Base-by-base conservation (phyloP, 2,113 vertebrate genomes). In the Micromys minutus region DNA sequence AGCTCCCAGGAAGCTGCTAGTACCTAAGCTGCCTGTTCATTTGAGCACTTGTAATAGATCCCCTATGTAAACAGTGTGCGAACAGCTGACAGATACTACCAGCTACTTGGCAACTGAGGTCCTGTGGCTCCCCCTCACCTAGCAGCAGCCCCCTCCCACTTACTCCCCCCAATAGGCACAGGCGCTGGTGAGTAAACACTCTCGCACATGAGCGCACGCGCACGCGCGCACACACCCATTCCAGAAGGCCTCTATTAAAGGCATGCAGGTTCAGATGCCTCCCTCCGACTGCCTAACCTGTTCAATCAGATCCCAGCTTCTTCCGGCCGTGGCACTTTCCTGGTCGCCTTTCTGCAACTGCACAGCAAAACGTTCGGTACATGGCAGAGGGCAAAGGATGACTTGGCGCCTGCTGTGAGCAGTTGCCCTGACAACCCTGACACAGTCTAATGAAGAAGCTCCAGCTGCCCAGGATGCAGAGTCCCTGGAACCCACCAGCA, bases 381-480 rank as follows among this genome's bases (percentile, higher is more conserved):
- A n/a, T 97, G 94, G 88, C 57, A 95, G 95, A 97, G 87, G 87
- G 97, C 94, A 98, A 98, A 99, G 98, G 97, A 97, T 97, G 98
- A 99, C 98, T 95, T 91, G 97, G 97, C 92, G 96, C 97, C 87
- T 89, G 96, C 97, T 72, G 98, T 94, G 97, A 98, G 96, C 98
- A 98, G 99, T 99, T 99, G 98, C 99, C 99, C 98, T 98, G 99
- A 99, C 99, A 98, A 99, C 99, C 97, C 98, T 84, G 97, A 98
- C 98, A 98, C 96, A 95, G 97, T 98, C 98, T 96, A 97, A 97
- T 98, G 97, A 97, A 97, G 97, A 95, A 97, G 95, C 94, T 97
- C 97, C 96, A 65, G 98, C 95, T 59, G 89, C 96, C 95, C 95
- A 90, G 98, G 98, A 97, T 97, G 97, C 98, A 12, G 96, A 96